Conservation (phyloP, 2,797 vertebrate species). For the Molossus alvarezi region DNA sequence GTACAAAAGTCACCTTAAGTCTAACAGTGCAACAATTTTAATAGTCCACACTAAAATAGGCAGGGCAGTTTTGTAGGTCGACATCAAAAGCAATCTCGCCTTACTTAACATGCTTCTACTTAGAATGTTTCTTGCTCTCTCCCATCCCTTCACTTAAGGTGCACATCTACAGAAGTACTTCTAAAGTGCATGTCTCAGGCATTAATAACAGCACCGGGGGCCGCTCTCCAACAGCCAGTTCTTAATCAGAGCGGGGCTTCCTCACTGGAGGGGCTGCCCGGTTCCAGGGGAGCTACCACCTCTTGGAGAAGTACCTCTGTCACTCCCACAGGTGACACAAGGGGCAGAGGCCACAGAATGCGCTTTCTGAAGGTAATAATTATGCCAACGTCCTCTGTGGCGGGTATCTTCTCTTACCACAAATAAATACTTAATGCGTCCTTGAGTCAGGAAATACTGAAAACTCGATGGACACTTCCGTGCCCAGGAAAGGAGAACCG, state of each 20-base stretch:
- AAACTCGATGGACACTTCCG: constrained; percentile 59
- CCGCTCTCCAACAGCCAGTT: background rate
- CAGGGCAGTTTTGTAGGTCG: constrained; percentile 38
- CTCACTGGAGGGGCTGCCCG: background rate
- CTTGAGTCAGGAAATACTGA: constrained; percentile 67
- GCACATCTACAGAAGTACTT: constrained; percentile 22
- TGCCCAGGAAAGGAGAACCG: constrained; percentile 40
- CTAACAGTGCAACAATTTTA: constrained; percentile 79
- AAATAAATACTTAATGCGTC: constrained; percentile 74
- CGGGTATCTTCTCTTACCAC: constrained; percentile 39
- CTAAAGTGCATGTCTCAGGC: constrained; percentile 76
- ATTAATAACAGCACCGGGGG: background rate
- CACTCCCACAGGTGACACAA: background rate
- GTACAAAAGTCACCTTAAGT: constrained; percentile 74
- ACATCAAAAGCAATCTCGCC: constrained; percentile 1
- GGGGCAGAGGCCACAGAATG: background rate
- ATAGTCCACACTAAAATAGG: constrained; percentile 75
- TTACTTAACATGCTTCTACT: constrained; percentile 59
- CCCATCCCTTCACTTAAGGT: constrained; percentile 4
- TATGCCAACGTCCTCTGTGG: background rate
- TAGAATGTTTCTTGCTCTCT: background rate
- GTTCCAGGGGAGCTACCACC: background rate
- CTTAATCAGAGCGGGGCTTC: background rate
- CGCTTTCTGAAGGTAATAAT: background rate
- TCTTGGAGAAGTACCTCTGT: background rate